These are phyloP conservation scores for Seira musarum DNA, from an alignment of 2,888 invertebrate species.

Conservation along the genomic window DNA sequence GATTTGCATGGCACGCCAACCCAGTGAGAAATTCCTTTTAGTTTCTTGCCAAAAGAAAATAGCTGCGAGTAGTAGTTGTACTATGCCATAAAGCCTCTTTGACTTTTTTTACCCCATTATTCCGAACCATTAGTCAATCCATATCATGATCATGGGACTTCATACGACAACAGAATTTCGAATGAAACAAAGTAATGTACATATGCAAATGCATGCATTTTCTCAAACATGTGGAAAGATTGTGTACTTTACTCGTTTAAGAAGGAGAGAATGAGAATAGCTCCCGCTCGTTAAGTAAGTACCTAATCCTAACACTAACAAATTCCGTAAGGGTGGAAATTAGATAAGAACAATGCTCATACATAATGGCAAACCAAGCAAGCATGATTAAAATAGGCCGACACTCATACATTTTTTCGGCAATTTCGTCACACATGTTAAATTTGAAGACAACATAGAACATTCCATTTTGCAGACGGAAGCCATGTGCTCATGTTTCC, in stretches of 20 bases:
- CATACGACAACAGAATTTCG: neutral
- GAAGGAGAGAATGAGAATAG: too few relatives aligned
- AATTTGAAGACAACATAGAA: too few relatives aligned
- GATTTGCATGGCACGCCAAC: neutral
- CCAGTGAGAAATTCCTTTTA: neutral
- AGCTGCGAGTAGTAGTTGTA: neutral
- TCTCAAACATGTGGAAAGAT: neutral
- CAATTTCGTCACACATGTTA: too few relatives aligned
- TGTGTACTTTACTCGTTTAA: too few relatives aligned
- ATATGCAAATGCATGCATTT: neutral
- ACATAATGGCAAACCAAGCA: too few relatives aligned
- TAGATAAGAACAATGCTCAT: neutral
- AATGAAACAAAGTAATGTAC: neutral
- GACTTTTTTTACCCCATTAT: slow-evolving; percentile 13
- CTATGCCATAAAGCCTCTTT: too few relatives aligned
- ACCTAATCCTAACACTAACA: neutral
- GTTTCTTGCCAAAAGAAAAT: neutral
- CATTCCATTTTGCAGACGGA: too few relatives aligned
- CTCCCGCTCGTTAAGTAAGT: neutral
- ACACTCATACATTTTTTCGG: too few relatives aligned
- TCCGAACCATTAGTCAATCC: slow-evolving; percentile 35
- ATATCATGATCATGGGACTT: neutral
- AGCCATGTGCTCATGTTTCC: too few relatives aligned
- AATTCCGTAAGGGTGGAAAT: neutral
- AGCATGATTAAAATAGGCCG: too few relatives aligned